These are phyloP conservation scores for Onychomys arenicola DNA, from an alignment of 2,797 vertebrate species.

Conservation along the genomic window DNA sequence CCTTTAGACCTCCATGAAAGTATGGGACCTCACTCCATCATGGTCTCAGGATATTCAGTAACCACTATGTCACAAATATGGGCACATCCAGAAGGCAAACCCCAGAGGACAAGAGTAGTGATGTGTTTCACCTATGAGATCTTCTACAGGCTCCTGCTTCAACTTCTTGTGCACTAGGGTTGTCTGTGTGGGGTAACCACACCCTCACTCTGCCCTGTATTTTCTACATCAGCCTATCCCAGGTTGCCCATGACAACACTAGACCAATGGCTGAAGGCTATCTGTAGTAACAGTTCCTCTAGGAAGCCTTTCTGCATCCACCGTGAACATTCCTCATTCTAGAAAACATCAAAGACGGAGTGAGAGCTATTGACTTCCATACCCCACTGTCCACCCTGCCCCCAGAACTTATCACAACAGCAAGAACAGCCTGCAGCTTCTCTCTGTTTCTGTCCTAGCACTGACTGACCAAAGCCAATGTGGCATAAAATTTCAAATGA, in stretches of 20 bases:
- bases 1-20: neutral
- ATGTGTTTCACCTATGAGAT: neutral
- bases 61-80: neutral
- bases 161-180: neutral
- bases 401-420: slow-evolving; percentile 2
- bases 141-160: neutral
- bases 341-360: neutral
- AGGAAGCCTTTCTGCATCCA: too few relatives aligned
- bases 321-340: neutral
- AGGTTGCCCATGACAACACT: neutral
- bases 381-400: neutral
- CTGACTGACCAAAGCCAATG: slow-evolving; percentile 52
- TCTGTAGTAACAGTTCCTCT: too few relatives aligned
- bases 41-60: neutral
- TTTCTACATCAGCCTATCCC: neutral
- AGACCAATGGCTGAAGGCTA: neutral
- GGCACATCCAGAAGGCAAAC: neutral
- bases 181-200: neutral
- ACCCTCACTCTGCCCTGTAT: neutral
- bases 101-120: too few relatives aligned
- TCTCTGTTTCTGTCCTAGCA: neutral
- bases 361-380: neutral
- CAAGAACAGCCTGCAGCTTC: neutral
- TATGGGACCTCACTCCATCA: neutral
- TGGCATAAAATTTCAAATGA: slow-evolving; percentile 19